A percentile compares a stretch with the other conserved stretches of the same genome.
phyloP scores from a whole-genome alignment of 1,140 invertebrate genomes.

The Forficula auricularia region DNA sequence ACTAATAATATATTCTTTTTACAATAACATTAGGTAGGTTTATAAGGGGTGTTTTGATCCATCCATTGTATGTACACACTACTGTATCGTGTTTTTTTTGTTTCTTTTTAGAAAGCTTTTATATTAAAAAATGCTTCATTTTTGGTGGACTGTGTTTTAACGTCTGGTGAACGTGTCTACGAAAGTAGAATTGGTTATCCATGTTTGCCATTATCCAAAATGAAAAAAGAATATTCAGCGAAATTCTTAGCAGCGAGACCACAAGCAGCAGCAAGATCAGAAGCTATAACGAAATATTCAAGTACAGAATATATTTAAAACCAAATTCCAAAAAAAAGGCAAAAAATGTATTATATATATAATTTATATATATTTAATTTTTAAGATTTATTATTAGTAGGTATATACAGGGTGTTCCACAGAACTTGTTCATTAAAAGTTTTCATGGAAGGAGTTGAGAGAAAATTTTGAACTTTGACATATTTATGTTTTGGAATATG shows the following conservation, averaged over 20 bases:
- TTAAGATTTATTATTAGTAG: no score
- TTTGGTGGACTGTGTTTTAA: slow-evolving; percentile 31
- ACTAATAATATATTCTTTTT: no score
- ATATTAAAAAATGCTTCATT: slow-evolving; percentile 37
- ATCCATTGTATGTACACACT: background rate
- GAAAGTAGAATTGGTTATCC: slow-evolving; percentile 22
- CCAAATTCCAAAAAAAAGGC: background rate
- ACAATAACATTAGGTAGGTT: no score
- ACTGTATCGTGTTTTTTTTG: slow-evolving; percentile 2
- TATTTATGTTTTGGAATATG: no score
- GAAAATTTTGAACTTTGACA: no score
- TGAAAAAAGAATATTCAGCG: slow-evolving; percentile 22
- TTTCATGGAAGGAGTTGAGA: no score
- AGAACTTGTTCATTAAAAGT: no score
- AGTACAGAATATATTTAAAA: slow-evolving; percentile 22
- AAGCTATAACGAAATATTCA: slow-evolving; percentile 24
- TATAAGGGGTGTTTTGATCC: no score
- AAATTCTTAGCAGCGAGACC: slow-evolving; percentile 13
- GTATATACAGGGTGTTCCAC: no score
- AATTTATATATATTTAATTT: no score
- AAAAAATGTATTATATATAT: no score
- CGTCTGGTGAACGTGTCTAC: slow-evolving; percentile 29
- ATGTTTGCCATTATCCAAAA: slow-evolving; percentile 20
- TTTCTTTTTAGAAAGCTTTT: slow-evolving; percentile 28
- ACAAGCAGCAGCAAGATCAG: slow-evolving; percentile 15